These are phyloP conservation scores for Myoxocephalus aenaeus DNA, from an alignment of 2,797 vertebrate genomes.

Conservation along the genomic window DNA sequence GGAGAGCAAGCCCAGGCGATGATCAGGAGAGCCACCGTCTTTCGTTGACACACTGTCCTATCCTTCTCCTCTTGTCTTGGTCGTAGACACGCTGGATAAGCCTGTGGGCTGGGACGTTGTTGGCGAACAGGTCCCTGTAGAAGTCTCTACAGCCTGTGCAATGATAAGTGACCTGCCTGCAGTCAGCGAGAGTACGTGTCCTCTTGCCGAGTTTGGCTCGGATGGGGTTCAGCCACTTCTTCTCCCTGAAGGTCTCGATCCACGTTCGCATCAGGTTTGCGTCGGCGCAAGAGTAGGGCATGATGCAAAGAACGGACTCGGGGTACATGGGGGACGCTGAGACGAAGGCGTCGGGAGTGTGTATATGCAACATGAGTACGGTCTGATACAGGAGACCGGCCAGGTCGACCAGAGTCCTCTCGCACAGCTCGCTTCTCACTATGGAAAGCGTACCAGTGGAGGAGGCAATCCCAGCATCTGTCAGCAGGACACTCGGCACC, in stretches of 20 bases:
- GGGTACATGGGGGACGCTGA: background rate
- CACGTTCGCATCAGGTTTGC: background rate
- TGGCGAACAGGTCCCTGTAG: background rate
- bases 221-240: background rate
- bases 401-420: slow-evolving; percentile 22
- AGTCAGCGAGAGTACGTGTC: background rate
- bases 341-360: background rate
- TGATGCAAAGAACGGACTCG: background rate
- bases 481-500: background rate
- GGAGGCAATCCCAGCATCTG: background rate
- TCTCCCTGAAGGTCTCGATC: background rate
- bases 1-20: too few species aligned
- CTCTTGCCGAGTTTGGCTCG: background rate
- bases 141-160: slow-evolving; percentile 25
- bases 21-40: too few species aligned
- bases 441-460: slow-evolving; percentile 10
- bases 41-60: too few species aligned
- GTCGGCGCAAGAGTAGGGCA: background rate
- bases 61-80: too few species aligned
- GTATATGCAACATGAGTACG: background rate
- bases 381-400: slow-evolving; percentile 13
- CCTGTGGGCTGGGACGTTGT: background rate
- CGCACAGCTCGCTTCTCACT: background rate
- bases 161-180: slow-evolving; percentile 8
- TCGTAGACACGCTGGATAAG: too few species aligned